Percentiles rank a stretch among this genome's conserved stretches.
phyloP scores from a whole-genome alignment of 1,140 invertebrate species.

The Lepidurus packardi region DNA sequence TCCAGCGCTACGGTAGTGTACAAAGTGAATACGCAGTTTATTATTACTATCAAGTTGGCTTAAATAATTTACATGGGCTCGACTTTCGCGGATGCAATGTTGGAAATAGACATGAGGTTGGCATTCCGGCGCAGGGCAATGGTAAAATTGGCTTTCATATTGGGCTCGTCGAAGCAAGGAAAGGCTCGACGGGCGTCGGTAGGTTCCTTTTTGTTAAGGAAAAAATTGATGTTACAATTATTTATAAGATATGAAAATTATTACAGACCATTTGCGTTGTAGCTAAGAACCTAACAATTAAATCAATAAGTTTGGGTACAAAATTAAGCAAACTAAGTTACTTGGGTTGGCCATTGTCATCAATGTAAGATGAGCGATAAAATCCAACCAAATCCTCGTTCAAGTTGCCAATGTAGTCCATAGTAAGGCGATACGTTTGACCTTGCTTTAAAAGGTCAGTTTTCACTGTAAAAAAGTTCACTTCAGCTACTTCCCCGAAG shows the following conservation, averaged over 20 bases:
- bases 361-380: constrained; percentile 31
- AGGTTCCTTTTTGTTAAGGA: constrained; percentile 39
- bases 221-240: not conserved
- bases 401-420: constrained; percentile 28
- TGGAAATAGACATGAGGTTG: constrained; percentile 42
- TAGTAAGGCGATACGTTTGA: constrained; percentile 23
- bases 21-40: constrained; percentile 2
- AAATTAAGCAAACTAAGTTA: not conserved
- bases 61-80: constrained; percentile 30
- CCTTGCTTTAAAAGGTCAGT: not conserved
- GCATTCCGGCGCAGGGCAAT: constrained; percentile 46
- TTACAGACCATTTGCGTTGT: constrained; percentile 36
- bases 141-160: constrained; percentile 60
- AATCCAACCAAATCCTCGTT: constrained; percentile 31
- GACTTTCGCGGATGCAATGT: constrained; percentile 35
- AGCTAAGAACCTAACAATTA: constrained; percentile 32
- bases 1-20: constrained; percentile 41
- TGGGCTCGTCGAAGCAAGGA: constrained; percentile 89
- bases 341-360: constrained; percentile 24
- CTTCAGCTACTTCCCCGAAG: not conserved
- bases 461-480: constrained; percentile 27
- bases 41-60: not conserved
- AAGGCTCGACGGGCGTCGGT: constrained; percentile 77
- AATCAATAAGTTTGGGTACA: not conserved
- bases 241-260: not conserved